These are phyloP conservation scores for Poeciliopsis paucimaculata DNA, from an alignment of 2,797 vertebrate genomes.

Conservation along the genomic window DNA sequence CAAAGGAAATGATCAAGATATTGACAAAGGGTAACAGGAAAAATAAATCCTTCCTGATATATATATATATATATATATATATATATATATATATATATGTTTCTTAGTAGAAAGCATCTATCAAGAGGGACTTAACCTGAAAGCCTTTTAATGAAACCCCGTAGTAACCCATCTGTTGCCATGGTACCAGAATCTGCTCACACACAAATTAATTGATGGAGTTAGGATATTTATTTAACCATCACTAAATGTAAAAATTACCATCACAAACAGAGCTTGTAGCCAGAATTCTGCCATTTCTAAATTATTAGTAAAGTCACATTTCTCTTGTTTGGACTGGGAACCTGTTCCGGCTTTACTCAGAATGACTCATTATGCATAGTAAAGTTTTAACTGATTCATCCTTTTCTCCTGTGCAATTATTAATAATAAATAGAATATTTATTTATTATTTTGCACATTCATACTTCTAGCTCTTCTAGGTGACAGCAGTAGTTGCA, in stretches of 20 bases:
- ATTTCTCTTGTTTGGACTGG: neutral
- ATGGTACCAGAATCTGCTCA: conserved; percentile 5
- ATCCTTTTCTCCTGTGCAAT: neutral
- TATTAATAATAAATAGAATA: neutral
- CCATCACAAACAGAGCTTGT: neutral
- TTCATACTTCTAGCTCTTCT: neutral
- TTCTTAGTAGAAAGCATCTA: neutral
- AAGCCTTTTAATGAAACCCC: neutral
- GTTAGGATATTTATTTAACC: neutral
- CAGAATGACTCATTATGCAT: neutral
- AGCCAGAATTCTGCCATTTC: neutral
- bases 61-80: neutral
- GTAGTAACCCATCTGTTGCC: neutral
- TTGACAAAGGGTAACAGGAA: neutral
- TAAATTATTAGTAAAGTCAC: neutral
- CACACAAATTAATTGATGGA: neutral
- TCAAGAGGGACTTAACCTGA: neutral
- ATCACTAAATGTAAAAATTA: neutral
- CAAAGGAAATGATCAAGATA: neutral
- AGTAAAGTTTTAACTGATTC: neutral
- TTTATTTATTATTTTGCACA: neutral
- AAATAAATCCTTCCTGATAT: neutral
- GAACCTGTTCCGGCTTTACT: neutral
- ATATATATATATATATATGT: neutral
- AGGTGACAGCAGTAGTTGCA: neutral